Percentiles rank a stretch among this genome's conserved stretches.
These are phyloP conservation scores for Parazoanthus darwini DNA, from an alignment of 92 coral and sea anemone genomes.

Conservation along the genomic window DNA sequence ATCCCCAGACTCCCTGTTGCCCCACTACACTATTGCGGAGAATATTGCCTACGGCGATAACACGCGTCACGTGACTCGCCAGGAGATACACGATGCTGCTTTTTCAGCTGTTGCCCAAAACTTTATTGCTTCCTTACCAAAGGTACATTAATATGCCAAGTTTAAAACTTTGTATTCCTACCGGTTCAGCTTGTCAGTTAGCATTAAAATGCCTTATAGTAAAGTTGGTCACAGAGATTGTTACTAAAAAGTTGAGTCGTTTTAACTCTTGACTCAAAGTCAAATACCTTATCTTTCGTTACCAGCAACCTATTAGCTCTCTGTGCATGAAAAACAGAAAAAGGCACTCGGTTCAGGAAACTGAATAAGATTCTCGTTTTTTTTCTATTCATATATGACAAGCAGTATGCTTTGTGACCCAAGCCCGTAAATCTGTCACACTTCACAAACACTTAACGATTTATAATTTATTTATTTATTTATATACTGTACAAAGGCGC, in stretches of 20 bases:
- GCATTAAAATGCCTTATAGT: neutral
- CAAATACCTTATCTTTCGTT: neutral
- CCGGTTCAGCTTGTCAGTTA: neutral
- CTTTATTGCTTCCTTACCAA: constrained; percentile 59
- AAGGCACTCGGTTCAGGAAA: neutral
- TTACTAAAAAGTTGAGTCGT: neutral
- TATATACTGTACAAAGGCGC: no score
- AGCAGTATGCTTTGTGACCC: neutral
- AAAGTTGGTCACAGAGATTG: neutral
- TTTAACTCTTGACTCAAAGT: no score
- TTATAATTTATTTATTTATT: no score
- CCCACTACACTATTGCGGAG: constrained; percentile 77
- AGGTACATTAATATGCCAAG: constrained; percentile 51
- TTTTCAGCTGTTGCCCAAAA: constrained; percentile 73
- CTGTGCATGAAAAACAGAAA: neutral
- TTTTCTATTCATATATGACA: no score
- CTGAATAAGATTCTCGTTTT: no score
- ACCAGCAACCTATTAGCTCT: neutral
- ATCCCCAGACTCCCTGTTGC: constrained; percentile 64
- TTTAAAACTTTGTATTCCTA: neutral
- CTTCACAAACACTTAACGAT: no score
- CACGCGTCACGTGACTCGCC: constrained; percentile 48
- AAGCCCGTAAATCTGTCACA: neutral
- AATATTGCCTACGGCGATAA: constrained; percentile 81
- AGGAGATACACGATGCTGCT: constrained; percentile 73